A percentile compares a stretch with the other conserved stretches of the same genome.
Conservation (phyloP, 2,113 vertebrate genomes). For the Nannospalax galili region DNA sequence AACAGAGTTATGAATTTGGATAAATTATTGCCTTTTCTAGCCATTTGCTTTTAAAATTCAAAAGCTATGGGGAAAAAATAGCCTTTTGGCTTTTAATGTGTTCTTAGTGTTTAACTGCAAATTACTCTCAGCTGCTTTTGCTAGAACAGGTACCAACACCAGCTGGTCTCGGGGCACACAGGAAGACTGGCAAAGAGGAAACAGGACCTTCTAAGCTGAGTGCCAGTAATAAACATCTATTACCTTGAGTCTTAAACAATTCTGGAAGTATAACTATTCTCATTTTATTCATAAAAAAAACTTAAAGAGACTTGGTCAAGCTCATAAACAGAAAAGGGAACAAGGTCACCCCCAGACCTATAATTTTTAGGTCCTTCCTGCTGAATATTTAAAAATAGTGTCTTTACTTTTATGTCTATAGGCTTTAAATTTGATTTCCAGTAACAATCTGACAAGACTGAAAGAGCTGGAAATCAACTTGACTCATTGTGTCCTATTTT, state of each 20-base stretch:
- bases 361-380: constrained; percentile 34
- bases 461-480: constrained; percentile 50
- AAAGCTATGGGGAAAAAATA: constrained; percentile 29
- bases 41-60: constrained; percentile 37
- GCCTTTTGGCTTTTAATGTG: background rate
- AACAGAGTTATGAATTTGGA: background rate
- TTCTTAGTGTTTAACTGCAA: constrained; percentile 7
- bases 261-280: constrained; percentile 11
- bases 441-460: constrained; percentile 38
- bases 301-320: constrained; percentile 21
- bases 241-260: constrained; percentile 37
- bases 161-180: background rate
- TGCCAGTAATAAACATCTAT: background rate
- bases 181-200: background rate
- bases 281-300: background rate
- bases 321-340: background rate
- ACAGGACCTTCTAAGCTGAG: constrained; percentile 2
- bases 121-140: constrained; percentile 34
- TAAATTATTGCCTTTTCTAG: constrained; percentile 44
- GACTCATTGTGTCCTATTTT: background rate
- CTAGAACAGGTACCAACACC: background rate
- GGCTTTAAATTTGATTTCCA: constrained; percentile 52
- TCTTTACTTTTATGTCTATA: constrained; percentile 49
- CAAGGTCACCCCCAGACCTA: background rate
- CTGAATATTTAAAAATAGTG: constrained; percentile 38